Evolutionary conservation across 2,113 vertebrate genomes (phyloP).

Genomic region (Oriolus oriolus): DNA sequence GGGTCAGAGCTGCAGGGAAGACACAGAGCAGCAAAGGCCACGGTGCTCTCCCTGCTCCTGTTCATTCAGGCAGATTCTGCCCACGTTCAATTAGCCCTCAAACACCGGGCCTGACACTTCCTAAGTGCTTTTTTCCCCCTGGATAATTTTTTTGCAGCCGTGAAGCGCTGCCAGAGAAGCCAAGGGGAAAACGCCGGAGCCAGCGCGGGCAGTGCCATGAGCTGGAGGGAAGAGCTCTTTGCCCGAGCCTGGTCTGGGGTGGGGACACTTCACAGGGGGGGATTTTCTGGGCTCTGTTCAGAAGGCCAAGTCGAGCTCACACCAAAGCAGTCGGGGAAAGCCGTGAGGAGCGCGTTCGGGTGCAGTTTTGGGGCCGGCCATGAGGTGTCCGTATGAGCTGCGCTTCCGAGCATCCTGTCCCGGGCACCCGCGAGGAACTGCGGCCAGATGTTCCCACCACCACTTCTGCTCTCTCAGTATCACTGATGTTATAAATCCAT

Average conservation of each 20-base stretch:
- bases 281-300: not conserved
- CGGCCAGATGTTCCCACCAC: not conserved
- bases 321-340: not conserved
- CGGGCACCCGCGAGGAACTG: not conserved
- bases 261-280: not conserved
- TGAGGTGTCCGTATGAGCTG: not conserved
- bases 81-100: not conserved
- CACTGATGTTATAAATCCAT: not conserved
- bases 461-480: not conserved
- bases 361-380: not conserved
- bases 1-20: not conserved
- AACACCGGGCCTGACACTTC: not conserved
- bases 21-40: not conserved
- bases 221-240: not conserved
- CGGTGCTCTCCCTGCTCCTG: not conserved
- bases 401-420: fast-evolving
- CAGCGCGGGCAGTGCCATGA: not conserved
- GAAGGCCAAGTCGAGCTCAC: not conserved
- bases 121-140: fast-evolving
- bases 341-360: fast-evolving
- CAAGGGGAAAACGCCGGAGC: not conserved
- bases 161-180: not conserved
- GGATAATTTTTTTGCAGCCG: not conserved
- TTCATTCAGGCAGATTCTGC: not conserved
- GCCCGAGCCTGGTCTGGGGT: not conserved